A percentile compares a stretch with the other conserved stretches of the same genome.
These are phyloP conservation scores for Drosophila neotestacea DNA, from an alignment of 2,888 invertebrate genomes.

Conservation along the genomic window DNA sequence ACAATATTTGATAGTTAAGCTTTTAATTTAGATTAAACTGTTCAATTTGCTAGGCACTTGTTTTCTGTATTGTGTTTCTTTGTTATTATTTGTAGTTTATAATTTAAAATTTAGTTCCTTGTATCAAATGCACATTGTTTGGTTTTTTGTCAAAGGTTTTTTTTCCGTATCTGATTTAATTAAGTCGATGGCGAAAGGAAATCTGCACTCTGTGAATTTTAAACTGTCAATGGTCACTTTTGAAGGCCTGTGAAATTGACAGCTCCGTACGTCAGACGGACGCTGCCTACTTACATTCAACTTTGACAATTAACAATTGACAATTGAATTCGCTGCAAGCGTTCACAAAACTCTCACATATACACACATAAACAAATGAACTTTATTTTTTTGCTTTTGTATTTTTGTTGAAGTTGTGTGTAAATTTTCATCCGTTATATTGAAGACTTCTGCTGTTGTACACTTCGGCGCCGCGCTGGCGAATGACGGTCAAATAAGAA, in stretches of 20 bases:
- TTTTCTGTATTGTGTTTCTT: slow-evolving; percentile 14
- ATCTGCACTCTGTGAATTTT: slow-evolving; percentile 57
- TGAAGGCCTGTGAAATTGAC: background rate
- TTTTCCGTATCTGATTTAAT: slow-evolving; percentile 11
- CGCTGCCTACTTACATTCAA: slow-evolving; percentile 56
- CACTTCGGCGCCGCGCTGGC: slow-evolving; percentile 77
- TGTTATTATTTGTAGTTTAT: slow-evolving; percentile 14
- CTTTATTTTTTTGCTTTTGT: slow-evolving; percentile 28
- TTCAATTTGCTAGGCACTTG: slow-evolving; percentile 28
- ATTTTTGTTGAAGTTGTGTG: slow-evolving; percentile 29
- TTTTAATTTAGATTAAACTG: slow-evolving; percentile 36
- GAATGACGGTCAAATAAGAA: slow-evolving; percentile 79
- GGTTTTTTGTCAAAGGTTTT: slow-evolving; percentile 12
- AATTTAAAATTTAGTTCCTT: slow-evolving; percentile 22
- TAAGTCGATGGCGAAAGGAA: slow-evolving; percentile 38
- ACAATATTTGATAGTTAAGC: slow-evolving; percentile 3
- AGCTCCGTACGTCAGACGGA: slow-evolving; percentile 4
- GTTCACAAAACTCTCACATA: slow-evolving; percentile 27
- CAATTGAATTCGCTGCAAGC: slow-evolving; percentile 31
- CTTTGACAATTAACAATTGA: slow-evolving; percentile 53
- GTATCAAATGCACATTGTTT: slow-evolving; percentile 21
- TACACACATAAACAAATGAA: slow-evolving; percentile 29
- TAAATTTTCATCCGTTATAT: slow-evolving; percentile 58
- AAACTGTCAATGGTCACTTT: slow-evolving; percentile 50
- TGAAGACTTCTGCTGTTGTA: slow-evolving; percentile 72